A percentile compares a stretch with the other conserved stretches of the same genome.
Conservation (phyloP, 2,888 invertebrate species). For the Eristalinus aeneus region DNA sequence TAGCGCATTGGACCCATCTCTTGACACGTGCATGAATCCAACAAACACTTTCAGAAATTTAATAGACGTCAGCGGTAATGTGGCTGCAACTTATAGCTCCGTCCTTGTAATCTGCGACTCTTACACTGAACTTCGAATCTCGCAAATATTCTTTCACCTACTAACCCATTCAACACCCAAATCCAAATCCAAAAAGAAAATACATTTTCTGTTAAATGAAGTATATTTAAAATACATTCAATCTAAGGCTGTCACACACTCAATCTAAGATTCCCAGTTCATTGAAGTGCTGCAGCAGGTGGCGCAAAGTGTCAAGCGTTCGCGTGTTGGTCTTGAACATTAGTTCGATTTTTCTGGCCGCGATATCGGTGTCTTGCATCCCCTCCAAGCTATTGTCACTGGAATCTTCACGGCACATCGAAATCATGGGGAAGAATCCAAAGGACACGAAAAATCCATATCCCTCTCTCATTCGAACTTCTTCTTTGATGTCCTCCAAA, state of each 20-base stretch:
- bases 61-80: no score
- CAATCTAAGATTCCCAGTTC: slow-evolving; percentile 76
- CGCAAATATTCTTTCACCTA: no score
- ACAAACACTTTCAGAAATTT: no score
- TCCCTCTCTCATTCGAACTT: slow-evolving; percentile 75
- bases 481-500: slow-evolving; percentile 74
- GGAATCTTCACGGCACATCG: slow-evolving; percentile 77
- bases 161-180: no score
- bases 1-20: no score
- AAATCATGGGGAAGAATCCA: slow-evolving; percentile 78
- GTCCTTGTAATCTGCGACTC: no score
- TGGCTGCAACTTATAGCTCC: no score
- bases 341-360: slow-evolving; percentile 77
- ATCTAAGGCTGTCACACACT: neutral
- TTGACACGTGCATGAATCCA: no score
- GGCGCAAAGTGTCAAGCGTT: slow-evolving; percentile 76
- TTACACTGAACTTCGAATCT: no score
- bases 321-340: slow-evolving; percentile 78
- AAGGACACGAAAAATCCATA: slow-evolving; percentile 79
- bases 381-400: slow-evolving; percentile 78
- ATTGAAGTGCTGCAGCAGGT: slow-evolving; percentile 75
- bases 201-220: neutral
- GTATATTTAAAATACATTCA: neutral
- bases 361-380: slow-evolving; percentile 76
- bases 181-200: neutral